Conservation (phyloP, 2,888 invertebrate genomes). For the Muscina levida region DNA sequence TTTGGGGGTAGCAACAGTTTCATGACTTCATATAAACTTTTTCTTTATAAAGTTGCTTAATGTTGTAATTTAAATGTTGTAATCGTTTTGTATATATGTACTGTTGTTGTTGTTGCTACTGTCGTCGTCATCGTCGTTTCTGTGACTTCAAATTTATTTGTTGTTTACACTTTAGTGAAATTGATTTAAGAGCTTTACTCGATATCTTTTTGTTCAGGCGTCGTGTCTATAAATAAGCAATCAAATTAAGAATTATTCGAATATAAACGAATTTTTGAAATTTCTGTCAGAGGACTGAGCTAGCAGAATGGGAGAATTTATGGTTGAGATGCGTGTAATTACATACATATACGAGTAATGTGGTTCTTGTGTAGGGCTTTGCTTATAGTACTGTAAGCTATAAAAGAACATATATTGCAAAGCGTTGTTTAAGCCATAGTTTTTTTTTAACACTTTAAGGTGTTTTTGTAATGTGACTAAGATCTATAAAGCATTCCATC, state of each 20-base stretch:
- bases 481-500: no score
- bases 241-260: not conserved
- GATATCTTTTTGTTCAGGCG: not conserved
- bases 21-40: slow-evolving; percentile 3
- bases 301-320: no score
- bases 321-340: no score
- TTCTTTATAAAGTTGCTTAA: slow-evolving; percentile 51
- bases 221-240: slow-evolving; percentile 21
- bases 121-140: no score
- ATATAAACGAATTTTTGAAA: slow-evolving; percentile 12
- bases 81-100: slow-evolving; percentile 53
- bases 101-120: slow-evolving; percentile 26
- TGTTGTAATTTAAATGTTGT: slow-evolving; percentile 61
- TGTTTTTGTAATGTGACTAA: no score
- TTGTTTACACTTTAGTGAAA: slow-evolving; percentile 46
- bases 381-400: no score
- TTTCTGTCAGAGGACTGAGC: no score
- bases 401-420: no score
- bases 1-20: not conserved
- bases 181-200: slow-evolving; percentile 47
- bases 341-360: no score
- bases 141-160: slow-evolving; percentile 35
- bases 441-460: no score
- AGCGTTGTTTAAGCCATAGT: no score
- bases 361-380: no score